phyloP scores from a whole-genome alignment of 2,113 vertebrate genomes.

The Aythya baeri region DNA sequence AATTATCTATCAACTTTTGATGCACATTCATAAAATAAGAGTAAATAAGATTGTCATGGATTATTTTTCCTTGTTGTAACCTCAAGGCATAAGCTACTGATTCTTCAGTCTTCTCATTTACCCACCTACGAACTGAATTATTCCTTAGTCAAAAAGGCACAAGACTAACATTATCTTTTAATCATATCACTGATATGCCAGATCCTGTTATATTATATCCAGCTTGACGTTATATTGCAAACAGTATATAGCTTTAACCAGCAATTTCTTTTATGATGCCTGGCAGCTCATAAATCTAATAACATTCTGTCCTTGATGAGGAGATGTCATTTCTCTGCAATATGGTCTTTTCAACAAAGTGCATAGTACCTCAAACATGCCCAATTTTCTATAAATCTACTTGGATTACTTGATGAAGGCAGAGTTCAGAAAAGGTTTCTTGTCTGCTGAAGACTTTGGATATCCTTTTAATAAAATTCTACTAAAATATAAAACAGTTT shows the following conservation, averaged over 20 bases:
- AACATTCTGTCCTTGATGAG: neutral
- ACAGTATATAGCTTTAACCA: neutral
- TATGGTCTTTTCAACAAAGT: neutral
- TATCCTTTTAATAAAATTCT: neutral
- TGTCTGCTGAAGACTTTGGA: neutral
- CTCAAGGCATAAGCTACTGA: neutral
- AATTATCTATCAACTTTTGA: neutral
- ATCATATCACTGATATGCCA: neutral
- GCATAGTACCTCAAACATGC: neutral
- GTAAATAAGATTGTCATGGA: neutral
- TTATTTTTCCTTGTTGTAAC: neutral
- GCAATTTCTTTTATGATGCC: neutral
- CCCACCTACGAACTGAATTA: neutral
- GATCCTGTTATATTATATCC: neutral
- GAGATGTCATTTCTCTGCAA: neutral
- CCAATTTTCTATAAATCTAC: neutral
- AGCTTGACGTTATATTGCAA: neutral
- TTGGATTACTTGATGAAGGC: constrained; percentile 11
- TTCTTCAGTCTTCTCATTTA: neutral
- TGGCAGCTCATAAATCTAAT: constrained; percentile 8
- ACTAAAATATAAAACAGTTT: neutral
- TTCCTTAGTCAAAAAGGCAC: neutral
- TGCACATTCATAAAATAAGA: neutral
- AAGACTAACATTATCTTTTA: neutral
- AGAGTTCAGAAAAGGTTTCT: neutral